Evolutionary conservation across 1,140 invertebrate species (phyloP).

Genomic region (Acromyrmex echinatior): DNA sequence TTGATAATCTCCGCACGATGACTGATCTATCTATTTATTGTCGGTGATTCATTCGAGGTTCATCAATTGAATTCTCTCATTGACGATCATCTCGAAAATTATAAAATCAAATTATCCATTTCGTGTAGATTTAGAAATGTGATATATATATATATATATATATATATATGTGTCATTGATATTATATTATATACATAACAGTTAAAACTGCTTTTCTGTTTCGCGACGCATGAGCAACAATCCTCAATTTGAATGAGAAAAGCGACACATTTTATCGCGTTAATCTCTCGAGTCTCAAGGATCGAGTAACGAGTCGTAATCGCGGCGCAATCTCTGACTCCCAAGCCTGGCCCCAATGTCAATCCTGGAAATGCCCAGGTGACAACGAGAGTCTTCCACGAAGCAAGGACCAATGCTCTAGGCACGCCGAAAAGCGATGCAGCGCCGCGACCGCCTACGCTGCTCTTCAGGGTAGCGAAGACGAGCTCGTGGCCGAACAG

Average conservation of each 20-base stretch:
- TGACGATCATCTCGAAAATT: conserved; percentile 1
- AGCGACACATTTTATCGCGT: background rate
- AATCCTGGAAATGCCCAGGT: conserved; percentile 76
- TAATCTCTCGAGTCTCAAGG: conserved; percentile 1
- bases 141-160: background rate
- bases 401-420: conserved; percentile 78
- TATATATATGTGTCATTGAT: background rate
- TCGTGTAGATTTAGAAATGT: background rate
- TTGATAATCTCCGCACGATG: conserved; percentile 58
- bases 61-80: conserved; percentile 29
- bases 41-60: background rate
- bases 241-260: background rate
- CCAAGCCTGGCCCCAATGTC: background rate
- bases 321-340: background rate
- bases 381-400: conserved; percentile 82
- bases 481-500: conserved; percentile 84
- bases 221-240: background rate
- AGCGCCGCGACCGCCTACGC: conserved; percentile 79
- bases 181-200: background rate
- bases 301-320: conserved; percentile 16
- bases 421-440: conserved; percentile 78
- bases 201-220: background rate
- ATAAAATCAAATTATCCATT: background rate
- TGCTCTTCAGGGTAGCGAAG: conserved; percentile 84
- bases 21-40: conserved; percentile 61